Base-by-base conservation (phyloP, 2,113 vertebrate genomes). In the Mugil cephalus region DNA sequence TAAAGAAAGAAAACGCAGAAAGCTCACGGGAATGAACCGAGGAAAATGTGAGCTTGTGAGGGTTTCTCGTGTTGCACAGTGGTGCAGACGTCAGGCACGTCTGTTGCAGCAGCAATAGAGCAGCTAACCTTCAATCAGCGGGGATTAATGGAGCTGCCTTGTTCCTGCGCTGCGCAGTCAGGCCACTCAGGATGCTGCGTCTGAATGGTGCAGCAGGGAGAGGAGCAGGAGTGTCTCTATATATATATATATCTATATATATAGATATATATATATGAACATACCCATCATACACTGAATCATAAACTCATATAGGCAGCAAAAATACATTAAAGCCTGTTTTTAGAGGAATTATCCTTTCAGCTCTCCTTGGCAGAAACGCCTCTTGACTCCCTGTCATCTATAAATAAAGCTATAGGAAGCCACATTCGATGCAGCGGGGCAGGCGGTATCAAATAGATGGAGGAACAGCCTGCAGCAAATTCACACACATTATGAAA, bases 91-190 rank as follows among this genome's bases (percentile, higher is more conserved):
- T 46, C 59, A 60, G 38, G 68, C 65, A 43, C 62, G 45, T 76
- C 36, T 56, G 18, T 58, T 64, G 24, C 24, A 30, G 63, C 51
- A 42, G 17, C 15, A 2, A 10, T 74, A 52, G 1, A 69, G 43
- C 42, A 1, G 39, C 70, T 81, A 73, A 86, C 64, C 74, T 48
- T 62, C 54, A 19, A 67, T 83, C 74, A 88, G 68, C 68, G 8
- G 71, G 86, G 74, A 79, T 76, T 85, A 78, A 79, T 76, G 69
- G 75, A 83, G 77, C 52, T 64, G 48, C 62, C 80, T 82, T 83
- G 80, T 81, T 73, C 69, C 43, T 59, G 66, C 0, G 45, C 60
- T 74, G 56, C 51, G 43, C 69, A 61, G 52, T 53, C 48, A 58
- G 58, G 35, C 79, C 69, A 63, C 50, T 63, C 40, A 30, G 47